A percentile compares a stretch with the other conserved stretches of the same genome.
phyloP scores from a whole-genome alignment of 2,797 vertebrate genomes.

The Epinephelus awoara region DNA sequence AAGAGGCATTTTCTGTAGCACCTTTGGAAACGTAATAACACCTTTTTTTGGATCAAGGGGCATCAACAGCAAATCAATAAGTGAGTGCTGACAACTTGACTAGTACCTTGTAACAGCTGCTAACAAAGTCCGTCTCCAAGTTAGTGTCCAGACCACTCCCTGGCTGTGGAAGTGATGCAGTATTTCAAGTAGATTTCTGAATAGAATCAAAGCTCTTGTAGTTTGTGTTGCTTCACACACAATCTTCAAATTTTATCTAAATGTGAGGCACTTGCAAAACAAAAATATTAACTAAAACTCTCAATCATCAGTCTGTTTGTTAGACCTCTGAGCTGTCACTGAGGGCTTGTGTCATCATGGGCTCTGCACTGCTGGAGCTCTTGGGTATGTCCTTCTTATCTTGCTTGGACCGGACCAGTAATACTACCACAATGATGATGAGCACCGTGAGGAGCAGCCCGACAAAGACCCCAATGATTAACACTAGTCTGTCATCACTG shows the following conservation, averaged over 20 bases:
- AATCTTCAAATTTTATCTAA: constrained; percentile 73
- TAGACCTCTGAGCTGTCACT: constrained; percentile 95
- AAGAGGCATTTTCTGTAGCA: constrained; percentile 85
- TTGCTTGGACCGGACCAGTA: constrained; percentile 82
- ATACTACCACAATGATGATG: constrained; percentile 74
- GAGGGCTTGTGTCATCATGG: constrained; percentile 85
- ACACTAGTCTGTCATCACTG: constrained; percentile 76
- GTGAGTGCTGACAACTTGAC: constrained; percentile 58
- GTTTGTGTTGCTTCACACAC: constrained; percentile 68
- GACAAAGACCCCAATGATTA: constrained; percentile 83
- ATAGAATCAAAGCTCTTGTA: constrained; percentile 72
- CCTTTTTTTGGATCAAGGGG: constrained; percentile 71
- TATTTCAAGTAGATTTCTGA: constrained; percentile 83
- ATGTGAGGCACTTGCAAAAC: constrained; percentile 85
- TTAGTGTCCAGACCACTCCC: constrained; percentile 43
- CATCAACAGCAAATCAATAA: constrained; percentile 68
- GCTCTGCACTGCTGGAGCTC: constrained; percentile 84
- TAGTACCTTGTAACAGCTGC: constrained; percentile 64
- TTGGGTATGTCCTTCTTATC: constrained; percentile 81
- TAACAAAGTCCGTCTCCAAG: constrained; percentile 47
- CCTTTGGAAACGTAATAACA: constrained; percentile 83
- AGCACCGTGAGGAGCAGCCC: constrained; percentile 87
- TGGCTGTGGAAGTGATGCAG: constrained; percentile 56
- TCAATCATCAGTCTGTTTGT: constrained; percentile 52
- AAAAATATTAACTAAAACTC: constrained; percentile 52